Conservation (phyloP, 1,140 invertebrate species). For the Caenorhabditis elegans region DNA sequence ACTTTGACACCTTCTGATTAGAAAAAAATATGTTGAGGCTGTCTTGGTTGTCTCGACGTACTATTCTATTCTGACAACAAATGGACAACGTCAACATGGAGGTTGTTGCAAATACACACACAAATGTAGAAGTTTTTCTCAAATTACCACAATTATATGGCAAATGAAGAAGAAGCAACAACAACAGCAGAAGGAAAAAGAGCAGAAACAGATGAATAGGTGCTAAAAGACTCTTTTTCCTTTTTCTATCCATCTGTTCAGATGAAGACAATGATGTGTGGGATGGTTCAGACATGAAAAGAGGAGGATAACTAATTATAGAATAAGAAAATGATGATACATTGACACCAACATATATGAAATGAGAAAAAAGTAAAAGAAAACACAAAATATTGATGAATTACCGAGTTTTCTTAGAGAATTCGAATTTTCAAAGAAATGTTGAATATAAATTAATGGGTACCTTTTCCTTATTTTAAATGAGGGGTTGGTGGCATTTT, state of each 20-base stretch:
- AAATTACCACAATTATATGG: constrained; percentile 24
- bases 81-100: constrained; percentile 19
- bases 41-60: neutral
- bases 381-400: too few species aligned
- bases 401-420: too few species aligned
- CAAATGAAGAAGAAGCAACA: neutral
- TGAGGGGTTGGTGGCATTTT: too few species aligned
- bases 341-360: neutral
- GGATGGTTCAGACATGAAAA: too few species aligned
- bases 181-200: too few species aligned
- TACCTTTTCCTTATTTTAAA: too few species aligned
- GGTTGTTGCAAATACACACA: neutral
- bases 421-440: too few species aligned
- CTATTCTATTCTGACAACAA: constrained; percentile 25
- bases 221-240: neutral
- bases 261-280: neutral
- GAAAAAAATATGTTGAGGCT: neutral
- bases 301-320: neutral
- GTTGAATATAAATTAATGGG: too few species aligned
- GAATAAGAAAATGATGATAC: neutral
- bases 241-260: neutral
- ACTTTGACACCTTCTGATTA: too few species aligned
- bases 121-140: constrained; percentile 27
- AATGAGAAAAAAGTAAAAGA: neutral
- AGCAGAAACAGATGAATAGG: neutral